Evolutionary conservation across 2,888 invertebrate genomes (phyloP), one percentile per base, ranked within the genome.

Genomic region (Oscheius sp.): DNA sequence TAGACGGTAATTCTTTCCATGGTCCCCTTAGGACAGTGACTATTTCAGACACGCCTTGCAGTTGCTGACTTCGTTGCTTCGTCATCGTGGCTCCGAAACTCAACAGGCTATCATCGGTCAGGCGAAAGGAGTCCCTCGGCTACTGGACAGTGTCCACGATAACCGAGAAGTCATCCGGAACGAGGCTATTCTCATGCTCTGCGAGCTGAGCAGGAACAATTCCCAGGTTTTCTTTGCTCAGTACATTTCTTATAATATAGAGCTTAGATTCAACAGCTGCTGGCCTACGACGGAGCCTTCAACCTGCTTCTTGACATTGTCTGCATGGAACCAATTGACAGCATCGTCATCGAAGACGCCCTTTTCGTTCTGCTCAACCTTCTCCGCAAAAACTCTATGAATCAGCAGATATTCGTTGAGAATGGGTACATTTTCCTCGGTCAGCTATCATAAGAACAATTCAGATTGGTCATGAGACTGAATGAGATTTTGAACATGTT

Each of bases 261-360:
- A 42, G 95, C 95, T 89, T 95, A 98, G 29, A 94, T 99, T 7
- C 92, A 92, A 2, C 94, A 94, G 97, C 97, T 99, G 86, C 96
- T 99, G 0, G 99, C 98, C 0, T 99, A 98, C 90, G 98, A 99
- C 90, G 98, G 97, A 91, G 96, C 96, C 0, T 99, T 99, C 89
- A 97, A 97, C 90, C 92, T 94, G 82, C 91, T 99, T 42, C 94
- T 98, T 84, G 95, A 96, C 89, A 96, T 99, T 10, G 94, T 99
- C 11, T 92, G 92, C 1, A 93, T 94, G 75, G 98, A 98, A 90
- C 96, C 96, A 2, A 55, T 84, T 9, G 94, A 93, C 85, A 94
- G 95, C 77, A 96, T 99, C 72, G 95, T 99, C 0, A 97, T 98
- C 0, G 97, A 99, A 91, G 99, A 99, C 90, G 98, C 98, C 90